Conservation (phyloP, 2,888 invertebrate genomes). For the Lepidocyrtoides sp. region DNA sequence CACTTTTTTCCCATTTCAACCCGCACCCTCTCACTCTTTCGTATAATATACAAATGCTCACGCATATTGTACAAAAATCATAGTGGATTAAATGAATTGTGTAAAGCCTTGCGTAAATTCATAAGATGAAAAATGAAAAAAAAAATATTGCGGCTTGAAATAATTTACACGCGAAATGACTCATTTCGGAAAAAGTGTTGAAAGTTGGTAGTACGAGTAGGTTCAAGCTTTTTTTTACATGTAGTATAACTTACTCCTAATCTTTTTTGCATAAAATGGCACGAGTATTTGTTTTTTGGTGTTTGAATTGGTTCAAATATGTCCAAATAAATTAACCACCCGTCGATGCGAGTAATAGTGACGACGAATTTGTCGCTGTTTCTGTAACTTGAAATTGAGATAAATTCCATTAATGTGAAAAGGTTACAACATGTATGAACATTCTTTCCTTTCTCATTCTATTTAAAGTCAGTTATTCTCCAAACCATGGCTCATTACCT, state of each 20-base stretch:
- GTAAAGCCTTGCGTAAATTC: neutral
- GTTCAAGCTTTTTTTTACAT: neutral
- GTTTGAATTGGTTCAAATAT: slow-evolving; percentile 38
- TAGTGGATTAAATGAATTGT: slow-evolving; percentile 1
- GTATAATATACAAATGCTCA: neutral
- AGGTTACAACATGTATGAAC: neutral
- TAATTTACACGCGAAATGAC: slow-evolving; percentile 40
- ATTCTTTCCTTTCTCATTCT: neutral
- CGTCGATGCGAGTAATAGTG: slow-evolving; percentile 10
- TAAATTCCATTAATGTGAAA: neutral
- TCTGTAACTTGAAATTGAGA: neutral
- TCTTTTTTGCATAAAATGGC: slow-evolving; percentile 11
- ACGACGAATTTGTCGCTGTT: neutral
- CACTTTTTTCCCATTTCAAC: slow-evolving; percentile 45
- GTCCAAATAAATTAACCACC: slow-evolving; percentile 59
- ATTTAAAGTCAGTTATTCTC: slow-evolving; percentile 13
- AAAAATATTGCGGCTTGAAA: slow-evolving; percentile 25
- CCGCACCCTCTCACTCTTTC: slow-evolving; percentile 33
- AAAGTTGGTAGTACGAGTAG: neutral
- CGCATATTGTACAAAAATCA: slow-evolving; percentile 32
- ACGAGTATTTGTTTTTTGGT: slow-evolving; percentile 25
- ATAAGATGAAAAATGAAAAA: slow-evolving; percentile 30
- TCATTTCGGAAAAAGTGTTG: slow-evolving; percentile 34
- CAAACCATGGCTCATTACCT: slow-evolving; percentile 49
- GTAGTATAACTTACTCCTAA: neutral